Base-by-base conservation (phyloP, 23 tunicate species). In the Corella eumyota region DNA sequence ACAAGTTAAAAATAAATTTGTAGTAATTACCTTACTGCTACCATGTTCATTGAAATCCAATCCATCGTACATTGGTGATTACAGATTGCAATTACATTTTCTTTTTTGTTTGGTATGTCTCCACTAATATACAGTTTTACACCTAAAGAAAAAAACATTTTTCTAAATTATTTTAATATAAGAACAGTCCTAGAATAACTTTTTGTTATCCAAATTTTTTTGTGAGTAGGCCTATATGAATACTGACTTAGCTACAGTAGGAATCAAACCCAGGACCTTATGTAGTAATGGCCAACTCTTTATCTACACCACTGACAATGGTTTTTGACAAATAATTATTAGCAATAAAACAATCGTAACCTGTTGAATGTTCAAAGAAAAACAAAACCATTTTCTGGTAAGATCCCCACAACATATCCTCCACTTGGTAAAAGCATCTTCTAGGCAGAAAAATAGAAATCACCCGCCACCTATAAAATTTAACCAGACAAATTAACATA, bases 31-130 rank as follows among this genome's bases (percentile, higher is more conserved):
- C 82, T 66, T 45, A 29, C 60, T 6, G 85, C 75, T 36, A 78
- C 24, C 31, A 68, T 34, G 36, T 78, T 75, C 33, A 75, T 54
- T 20, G 62, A 64, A 69, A 78, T 61, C 85, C 85, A 78, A 45
- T 78, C 85, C 66, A 78, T 71, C 13, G 69, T 52, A 62, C 75
- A 68, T 27, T 78, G 85, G 50, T 78, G 85, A 52, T 78, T 78
- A 32, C 85, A 78, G 59, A 78, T 78, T 13, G 68, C 36, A 17
- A 78, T 38, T 21, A 20, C 73, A 61, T 78, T 78, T 44, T 78
- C 85, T 27, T 61, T 61, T 27, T 68, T 51, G 2, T 61, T 22
- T 27, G 85, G 85, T 30, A 78, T 61, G 0, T 62, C 56, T 19
- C 85, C 85, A 36, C 64, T 61, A 4, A 78, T 36, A 21, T 40